These are phyloP conservation scores for Petrolisthes manimaculis DNA, from an alignment of 2,888 invertebrate species.

Conservation along the genomic window DNA sequence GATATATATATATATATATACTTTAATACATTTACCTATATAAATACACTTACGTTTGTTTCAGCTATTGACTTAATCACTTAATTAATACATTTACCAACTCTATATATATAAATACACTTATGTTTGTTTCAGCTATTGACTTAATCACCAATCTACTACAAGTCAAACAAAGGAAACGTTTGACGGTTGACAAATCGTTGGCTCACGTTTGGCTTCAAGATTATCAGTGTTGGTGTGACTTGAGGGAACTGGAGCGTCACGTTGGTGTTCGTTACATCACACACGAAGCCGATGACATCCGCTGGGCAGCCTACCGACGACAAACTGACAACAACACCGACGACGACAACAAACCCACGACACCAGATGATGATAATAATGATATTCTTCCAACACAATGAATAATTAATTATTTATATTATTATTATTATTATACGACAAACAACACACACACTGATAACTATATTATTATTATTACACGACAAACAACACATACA, in stretches of 20 bases:
- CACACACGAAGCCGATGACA: conserved; percentile 93
- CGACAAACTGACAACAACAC: conserved; percentile 9
- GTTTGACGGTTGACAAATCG: conserved; percentile 96
- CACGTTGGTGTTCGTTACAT: conserved; percentile 84
- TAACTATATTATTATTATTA: too few species aligned
- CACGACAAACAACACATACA: too few species aligned
- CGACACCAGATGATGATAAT: conserved; percentile 12
- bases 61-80: conserved; percentile 96
- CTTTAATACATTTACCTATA: neutral
- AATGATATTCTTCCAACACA: conserved; percentile 46
- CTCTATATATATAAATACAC: neutral
- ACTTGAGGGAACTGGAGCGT: conserved; percentile 78
- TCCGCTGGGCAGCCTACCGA: conserved; percentile 79
- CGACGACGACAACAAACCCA: too few species aligned
- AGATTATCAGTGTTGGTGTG: conserved; percentile 94
- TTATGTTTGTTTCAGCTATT: conserved; percentile 81
- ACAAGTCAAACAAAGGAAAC: conserved; percentile 95
- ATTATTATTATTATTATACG: neutral
- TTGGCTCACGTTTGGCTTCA: conserved; percentile 80
- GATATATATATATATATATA: neutral
- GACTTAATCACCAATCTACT: conserved; percentile 97
- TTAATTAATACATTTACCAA: neutral
- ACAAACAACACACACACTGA: conserved; percentile 9
- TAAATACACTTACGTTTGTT: conserved; percentile 66
- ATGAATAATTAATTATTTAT: conserved; percentile 28